Percentiles rank a stretch among this genome's conserved stretches.
These are phyloP conservation scores for Nyctereutes procyonoides DNA, from an alignment of 2,113 vertebrate genomes.

Conservation along the genomic window DNA sequence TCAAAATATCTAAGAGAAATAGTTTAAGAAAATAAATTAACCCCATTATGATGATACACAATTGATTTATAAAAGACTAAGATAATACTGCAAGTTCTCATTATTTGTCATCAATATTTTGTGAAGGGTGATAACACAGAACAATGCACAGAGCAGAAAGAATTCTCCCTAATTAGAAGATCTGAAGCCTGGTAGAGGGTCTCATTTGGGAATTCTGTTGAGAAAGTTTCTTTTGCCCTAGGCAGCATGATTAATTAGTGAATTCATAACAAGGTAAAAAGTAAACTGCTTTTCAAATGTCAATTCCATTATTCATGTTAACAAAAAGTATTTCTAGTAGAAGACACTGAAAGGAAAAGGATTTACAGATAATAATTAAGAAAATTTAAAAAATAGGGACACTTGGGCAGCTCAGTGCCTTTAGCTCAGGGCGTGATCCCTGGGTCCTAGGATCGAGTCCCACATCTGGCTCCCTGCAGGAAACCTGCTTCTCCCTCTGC, in stretches of 20 bases:
- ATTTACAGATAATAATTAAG: conserved; percentile 17
- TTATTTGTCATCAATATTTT: conserved; percentile 25
- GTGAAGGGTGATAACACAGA: neutral
- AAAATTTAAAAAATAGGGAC: neutral
- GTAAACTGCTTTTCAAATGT: neutral
- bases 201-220: conserved; percentile 1
- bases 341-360: conserved; percentile 24
- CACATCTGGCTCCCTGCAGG: too few relatives aligned
- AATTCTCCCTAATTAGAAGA: neutral
- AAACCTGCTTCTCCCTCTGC: too few relatives aligned
- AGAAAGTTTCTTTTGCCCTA: neutral
- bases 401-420: too few relatives aligned
- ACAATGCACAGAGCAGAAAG: neutral
- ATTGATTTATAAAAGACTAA: conserved; percentile 17
- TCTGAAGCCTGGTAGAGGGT: neutral
- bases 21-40: conserved; percentile 27
- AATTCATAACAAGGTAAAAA: conserved; percentile 43
- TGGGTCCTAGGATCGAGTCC: too few relatives aligned
- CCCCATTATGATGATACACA: neutral
- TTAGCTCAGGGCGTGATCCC: too few relatives aligned
- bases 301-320: neutral
- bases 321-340: conserved; percentile 3
- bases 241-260: neutral
- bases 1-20: conserved; percentile 43
- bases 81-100: neutral